phyloP scores from a whole-genome alignment of 2,888 invertebrate genomes.

The Drosophila macrospina region DNA sequence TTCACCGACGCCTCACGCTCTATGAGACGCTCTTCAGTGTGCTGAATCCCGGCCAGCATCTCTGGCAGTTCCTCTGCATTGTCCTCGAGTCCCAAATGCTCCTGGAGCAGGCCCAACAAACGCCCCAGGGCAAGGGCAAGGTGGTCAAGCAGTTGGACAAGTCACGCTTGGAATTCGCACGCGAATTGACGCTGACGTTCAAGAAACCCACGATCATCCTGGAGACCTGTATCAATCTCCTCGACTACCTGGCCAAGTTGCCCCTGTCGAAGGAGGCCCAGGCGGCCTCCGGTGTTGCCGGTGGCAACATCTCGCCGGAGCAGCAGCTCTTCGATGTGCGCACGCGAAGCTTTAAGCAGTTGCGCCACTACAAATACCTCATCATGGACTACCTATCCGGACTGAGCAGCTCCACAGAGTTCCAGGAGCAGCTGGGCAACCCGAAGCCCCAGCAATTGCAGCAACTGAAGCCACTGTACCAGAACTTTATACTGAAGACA shows the following conservation, averaged over 20 bases:
- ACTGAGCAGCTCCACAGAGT: slow-evolving; percentile 89
- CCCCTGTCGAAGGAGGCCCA: slow-evolving; percentile 87
- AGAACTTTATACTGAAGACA: slow-evolving; percentile 89
- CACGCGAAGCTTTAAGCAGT: slow-evolving; percentile 90
- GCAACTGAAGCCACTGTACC: slow-evolving; percentile 88
- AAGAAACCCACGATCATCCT: slow-evolving; percentile 87
- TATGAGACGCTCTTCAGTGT: slow-evolving; percentile 92
- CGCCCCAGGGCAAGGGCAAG: slow-evolving; percentile 16
- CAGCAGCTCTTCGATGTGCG: slow-evolving; percentile 87
- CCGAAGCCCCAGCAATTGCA: slow-evolving; percentile 86
- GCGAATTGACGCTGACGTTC: slow-evolving; percentile 89
- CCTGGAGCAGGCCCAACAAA: slow-evolving; percentile 86
- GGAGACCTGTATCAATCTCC: slow-evolving; percentile 88
- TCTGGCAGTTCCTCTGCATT: slow-evolving; percentile 90
- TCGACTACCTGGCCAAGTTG: slow-evolving; percentile 88
- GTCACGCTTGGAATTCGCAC: slow-evolving; percentile 89
- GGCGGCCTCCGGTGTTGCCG: slow-evolving; percentile 62
- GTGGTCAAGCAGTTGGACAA: slow-evolving; percentile 63
- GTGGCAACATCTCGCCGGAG: slow-evolving; percentile 41
- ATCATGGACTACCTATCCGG: slow-evolving; percentile 90
- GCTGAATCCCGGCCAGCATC: slow-evolving; percentile 88
- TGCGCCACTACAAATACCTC: slow-evolving; percentile 92
- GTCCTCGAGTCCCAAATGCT: slow-evolving; percentile 90
- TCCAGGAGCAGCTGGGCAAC: slow-evolving; percentile 89
- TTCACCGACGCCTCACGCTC: slow-evolving; percentile 93